Conservation (phyloP, 2,113 vertebrate species). For the Cebus imitator region DNA sequence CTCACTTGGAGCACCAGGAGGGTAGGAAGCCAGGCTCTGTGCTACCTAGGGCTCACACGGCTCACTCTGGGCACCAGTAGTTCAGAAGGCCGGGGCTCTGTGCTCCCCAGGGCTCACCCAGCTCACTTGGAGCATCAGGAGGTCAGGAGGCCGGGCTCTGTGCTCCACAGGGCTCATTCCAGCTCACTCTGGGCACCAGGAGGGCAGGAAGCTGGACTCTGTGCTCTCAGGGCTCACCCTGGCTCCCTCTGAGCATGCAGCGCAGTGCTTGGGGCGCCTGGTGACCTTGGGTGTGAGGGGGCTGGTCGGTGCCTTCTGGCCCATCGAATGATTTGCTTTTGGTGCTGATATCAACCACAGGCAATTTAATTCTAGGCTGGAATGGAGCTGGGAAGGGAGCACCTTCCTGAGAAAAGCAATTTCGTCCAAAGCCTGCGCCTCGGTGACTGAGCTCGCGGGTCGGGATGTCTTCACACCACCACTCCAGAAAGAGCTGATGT, state of each 20-base stretch:
- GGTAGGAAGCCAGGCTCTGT: too few species aligned
- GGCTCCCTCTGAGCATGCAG: background rate
- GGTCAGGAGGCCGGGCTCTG: too few species aligned
- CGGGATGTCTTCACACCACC: accelerated
- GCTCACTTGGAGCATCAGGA: too few species aligned
- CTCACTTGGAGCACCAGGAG: too few species aligned
- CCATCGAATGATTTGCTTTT: accelerated
- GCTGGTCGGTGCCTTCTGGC: background rate
- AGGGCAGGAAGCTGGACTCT: too few species aligned
- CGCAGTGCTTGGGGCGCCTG: accelerated
- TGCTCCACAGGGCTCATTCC: too few species aligned
- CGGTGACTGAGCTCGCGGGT: accelerated
- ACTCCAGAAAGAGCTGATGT: accelerated
- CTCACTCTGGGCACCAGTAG: background rate
- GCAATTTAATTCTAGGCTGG: accelerated
- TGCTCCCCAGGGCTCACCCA: too few species aligned
- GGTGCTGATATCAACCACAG: accelerated
- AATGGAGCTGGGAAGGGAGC: background rate
- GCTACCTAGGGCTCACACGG: background rate
- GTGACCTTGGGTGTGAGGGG: too few species aligned
- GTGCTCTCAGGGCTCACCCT: background rate
- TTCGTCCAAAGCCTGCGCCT: too few species aligned
- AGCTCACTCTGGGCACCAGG: background rate
- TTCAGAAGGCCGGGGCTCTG: too few species aligned
- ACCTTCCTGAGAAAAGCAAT: background rate